A percentile compares a stretch with the other conserved stretches of the same genome.
Evolutionary conservation across 2,113 vertebrate species (phyloP).

Genomic region (Azemiops feae): DNA sequence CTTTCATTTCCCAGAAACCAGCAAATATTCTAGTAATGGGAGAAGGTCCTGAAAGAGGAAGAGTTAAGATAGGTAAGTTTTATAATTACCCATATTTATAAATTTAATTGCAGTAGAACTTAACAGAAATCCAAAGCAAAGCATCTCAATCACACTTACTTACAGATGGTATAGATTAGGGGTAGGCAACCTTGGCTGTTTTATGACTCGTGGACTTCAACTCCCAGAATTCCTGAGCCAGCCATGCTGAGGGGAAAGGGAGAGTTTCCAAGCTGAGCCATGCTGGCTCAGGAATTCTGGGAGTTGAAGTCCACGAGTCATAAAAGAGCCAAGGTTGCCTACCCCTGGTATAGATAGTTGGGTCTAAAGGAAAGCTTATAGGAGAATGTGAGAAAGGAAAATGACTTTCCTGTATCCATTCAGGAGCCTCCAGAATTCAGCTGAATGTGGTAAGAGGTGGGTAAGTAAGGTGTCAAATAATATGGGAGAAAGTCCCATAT

Average conservation of each 20-base stretch:
- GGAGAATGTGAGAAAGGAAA: background rate
- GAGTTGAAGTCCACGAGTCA: too few relatives aligned
- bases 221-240: too few relatives aligned
- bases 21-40: conserved; percentile 95
- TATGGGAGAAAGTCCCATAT: background rate
- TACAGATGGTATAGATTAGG: background rate
- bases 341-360: background rate
- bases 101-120: background rate
- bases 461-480: background rate
- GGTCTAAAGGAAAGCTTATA: background rate
- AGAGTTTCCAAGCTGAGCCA: too few relatives aligned
- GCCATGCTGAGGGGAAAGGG: too few relatives aligned
- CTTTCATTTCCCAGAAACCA: conserved; percentile 84
- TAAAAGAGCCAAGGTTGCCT: too few relatives aligned
- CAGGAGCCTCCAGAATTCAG: background rate
- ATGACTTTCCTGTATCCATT: background rate
- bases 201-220: too few relatives aligned
- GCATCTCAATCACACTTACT: background rate
- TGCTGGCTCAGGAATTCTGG: too few relatives aligned
- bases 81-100: conserved; percentile 1
- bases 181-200: too few relatives aligned
- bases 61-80: conserved; percentile 86
- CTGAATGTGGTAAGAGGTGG: background rate
- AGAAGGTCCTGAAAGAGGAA: conserved; percentile 88
- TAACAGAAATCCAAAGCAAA: background rate